Conservation (phyloP, 2,797 vertebrate species). For the Pangasius krempfi region DNA sequence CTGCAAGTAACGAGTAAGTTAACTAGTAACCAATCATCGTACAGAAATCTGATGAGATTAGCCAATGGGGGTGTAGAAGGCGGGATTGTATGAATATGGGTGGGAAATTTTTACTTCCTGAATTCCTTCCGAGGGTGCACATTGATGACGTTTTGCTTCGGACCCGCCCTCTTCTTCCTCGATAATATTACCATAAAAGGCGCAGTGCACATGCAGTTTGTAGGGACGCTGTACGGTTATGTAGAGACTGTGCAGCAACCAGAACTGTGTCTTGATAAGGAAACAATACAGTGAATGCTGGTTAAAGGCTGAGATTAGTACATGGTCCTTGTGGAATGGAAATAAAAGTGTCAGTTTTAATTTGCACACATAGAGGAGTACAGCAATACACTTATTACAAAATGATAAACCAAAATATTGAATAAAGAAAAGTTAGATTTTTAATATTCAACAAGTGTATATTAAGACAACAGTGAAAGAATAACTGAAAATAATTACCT, state of each 20-base stretch:
- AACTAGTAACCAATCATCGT: background rate
- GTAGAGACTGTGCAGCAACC: background rate
- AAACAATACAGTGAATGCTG: background rate
- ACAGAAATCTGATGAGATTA: background rate
- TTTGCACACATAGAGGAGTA: background rate
- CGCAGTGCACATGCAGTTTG: background rate
- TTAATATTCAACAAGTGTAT: background rate
- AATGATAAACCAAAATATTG: background rate
- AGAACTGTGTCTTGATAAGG: background rate
- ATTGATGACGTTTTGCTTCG: constrained; percentile 62
- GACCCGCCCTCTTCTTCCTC: constrained; percentile 54
- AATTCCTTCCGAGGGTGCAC: constrained; percentile 45
- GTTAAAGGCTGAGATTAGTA: background rate
- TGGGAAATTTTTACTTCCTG: constrained; percentile 17
- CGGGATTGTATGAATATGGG: background rate
- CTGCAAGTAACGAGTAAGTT: background rate
- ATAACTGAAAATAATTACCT: background rate
- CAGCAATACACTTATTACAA: background rate
- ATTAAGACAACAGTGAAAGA: background rate
- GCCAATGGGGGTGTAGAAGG: background rate
- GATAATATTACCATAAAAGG: constrained; percentile 72
- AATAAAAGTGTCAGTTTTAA: background rate
- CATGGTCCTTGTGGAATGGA: background rate
- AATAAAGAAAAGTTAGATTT: background rate
- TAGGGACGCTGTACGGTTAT: background rate